These are phyloP conservation scores for Siniperca undulata DNA, from an alignment of 2,797 vertebrate genomes.

Conservation along the genomic window DNA sequence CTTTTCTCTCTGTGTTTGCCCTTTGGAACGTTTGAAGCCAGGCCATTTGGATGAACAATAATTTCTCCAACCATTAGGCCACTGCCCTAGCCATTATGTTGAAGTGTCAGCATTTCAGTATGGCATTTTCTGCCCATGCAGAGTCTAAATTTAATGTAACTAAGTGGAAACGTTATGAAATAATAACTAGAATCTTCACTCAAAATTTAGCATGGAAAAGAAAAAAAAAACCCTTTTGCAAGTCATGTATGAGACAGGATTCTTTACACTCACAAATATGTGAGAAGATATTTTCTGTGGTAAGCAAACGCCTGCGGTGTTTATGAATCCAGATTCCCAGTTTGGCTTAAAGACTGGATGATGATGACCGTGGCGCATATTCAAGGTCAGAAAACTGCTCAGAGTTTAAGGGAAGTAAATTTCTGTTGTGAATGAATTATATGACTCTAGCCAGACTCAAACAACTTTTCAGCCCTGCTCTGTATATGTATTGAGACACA, in stretches of 20 bases:
- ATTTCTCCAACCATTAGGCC: slow-evolving; percentile 5
- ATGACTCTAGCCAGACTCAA: slow-evolving; percentile 68
- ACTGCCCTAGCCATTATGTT: neutral
- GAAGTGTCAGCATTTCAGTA: neutral
- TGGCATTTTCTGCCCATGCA: neutral
- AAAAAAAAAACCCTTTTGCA: neutral
- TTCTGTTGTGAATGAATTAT: slow-evolving; percentile 71
- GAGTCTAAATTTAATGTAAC: neutral
- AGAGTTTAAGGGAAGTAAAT: slow-evolving; percentile 52
- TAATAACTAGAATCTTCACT: neutral
- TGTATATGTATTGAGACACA: slow-evolving; percentile 78
- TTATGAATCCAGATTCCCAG: slow-evolving; percentile 74
- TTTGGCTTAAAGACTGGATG: slow-evolving; percentile 57
- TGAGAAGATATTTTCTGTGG: slow-evolving; percentile 66
- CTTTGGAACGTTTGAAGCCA: neutral
- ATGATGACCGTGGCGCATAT: slow-evolving; percentile 66
- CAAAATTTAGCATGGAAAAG: neutral
- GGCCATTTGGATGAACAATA: slow-evolving; percentile 10
- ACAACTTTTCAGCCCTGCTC: slow-evolving; percentile 64
- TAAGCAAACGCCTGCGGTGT: slow-evolving; percentile 70
- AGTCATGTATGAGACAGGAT: slow-evolving; percentile 30
- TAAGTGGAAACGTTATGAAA: slow-evolving; percentile 12
- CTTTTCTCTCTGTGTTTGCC: slow-evolving; percentile 28
- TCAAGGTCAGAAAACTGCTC: slow-evolving; percentile 64
- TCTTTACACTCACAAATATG: slow-evolving; percentile 57